Evolutionary conservation across 2,888 invertebrate species (phyloP), one percentile per base, ranked within the genome.

Genomic region (Tethea ocularis): DNA sequence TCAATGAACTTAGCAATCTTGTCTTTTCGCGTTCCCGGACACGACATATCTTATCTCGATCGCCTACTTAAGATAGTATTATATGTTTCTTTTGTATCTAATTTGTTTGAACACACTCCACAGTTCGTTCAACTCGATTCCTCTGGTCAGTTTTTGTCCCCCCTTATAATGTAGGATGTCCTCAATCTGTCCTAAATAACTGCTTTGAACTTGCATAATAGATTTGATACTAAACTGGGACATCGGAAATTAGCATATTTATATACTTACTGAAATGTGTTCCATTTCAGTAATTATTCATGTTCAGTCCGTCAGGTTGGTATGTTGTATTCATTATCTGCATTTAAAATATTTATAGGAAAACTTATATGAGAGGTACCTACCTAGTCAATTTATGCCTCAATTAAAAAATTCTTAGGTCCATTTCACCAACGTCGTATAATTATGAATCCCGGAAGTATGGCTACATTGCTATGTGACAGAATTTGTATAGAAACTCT

Each of bases 131-230:
- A 74, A 68, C 74, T 22, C 62, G 55, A 59, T 62, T 60, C 59
- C 33, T 52, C 62, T 57, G 59, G 17, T 33, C 54, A 54, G 54
- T 54, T 53, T 53, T 53, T 11, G 54, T 33, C 52, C 76, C 71
- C 72, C 70, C 67, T 57, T 29, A 26, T 15, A 20, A 52, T 41
- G 57, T 59, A 78, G 77, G 76, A 78, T 69, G 73, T 74, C 29
- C 57, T 55, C 77, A 70, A 76, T 74, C 70, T 51, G 59, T 52
- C 59, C 56, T 54, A 22, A 57, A 26, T 53, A 60, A 41, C 52
- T 38, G 33, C 33, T 33, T 29, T 38, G 20, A 20, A 29, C 53
- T 53, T 53, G 53, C 54, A 54, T 22, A 54, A 54, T 22, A 11
- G 53, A 10, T 17, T 5, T 11, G 26, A 36, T 54, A 54, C 11